Conservation (phyloP, 2,113 vertebrate genomes). For the Callorhinus ursinus region DNA sequence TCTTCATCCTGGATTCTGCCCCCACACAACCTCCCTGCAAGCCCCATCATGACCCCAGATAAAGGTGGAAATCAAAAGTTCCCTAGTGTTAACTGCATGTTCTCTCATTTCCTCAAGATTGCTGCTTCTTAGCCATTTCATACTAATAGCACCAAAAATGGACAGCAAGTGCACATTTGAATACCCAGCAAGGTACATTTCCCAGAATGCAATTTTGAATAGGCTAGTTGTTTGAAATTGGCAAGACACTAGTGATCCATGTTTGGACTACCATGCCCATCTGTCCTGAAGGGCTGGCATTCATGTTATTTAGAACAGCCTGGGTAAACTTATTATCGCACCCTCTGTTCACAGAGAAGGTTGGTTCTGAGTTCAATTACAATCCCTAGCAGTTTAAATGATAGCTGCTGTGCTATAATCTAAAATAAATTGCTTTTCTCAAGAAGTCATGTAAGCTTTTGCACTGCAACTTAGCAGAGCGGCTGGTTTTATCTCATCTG, state of each 20-base stretch:
- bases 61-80: conserved; percentile 46
- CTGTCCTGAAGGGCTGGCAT: conserved; percentile 19
- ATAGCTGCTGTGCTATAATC: conserved; percentile 83
- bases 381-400: conserved; percentile 84
- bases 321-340: conserved; percentile 72
- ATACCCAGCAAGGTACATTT: background rate
- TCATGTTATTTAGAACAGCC: conserved; percentile 54
- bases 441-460: conserved; percentile 81
- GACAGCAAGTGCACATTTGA: background rate
- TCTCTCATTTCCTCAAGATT: conserved; percentile 41
- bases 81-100: background rate
- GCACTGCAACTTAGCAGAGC: conserved; percentile 69
- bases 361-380: conserved; percentile 85
- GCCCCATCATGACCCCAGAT: background rate
- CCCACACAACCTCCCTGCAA: background rate
- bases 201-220: background rate
- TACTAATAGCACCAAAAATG: background rate
- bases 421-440: conserved; percentile 89
- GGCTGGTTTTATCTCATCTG: conserved; percentile 81
- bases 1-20: conserved; percentile 30
- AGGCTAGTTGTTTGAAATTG: background rate
- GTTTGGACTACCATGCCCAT: background rate
- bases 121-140: background rate
- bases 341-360: conserved; percentile 68
- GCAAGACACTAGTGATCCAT: background rate